These are phyloP conservation scores for Oncopodura yosiiana DNA, from an alignment of 1,140 invertebrate species.

Conservation along the genomic window DNA sequence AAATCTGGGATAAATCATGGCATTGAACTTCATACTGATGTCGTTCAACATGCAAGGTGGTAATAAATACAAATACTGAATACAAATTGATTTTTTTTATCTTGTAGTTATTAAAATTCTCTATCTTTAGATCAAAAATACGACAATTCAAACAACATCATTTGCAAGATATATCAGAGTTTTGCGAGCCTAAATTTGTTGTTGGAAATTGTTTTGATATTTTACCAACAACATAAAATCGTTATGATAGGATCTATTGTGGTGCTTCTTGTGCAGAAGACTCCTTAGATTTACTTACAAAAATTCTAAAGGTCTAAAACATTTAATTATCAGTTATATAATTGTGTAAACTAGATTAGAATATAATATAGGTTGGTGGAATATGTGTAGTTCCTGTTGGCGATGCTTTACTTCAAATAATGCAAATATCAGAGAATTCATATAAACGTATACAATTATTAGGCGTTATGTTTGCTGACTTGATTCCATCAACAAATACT, in stretches of 20 bases:
- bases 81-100: neutral
- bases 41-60: slow-evolving; percentile 60
- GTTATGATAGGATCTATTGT: slow-evolving; percentile 81
- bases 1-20: slow-evolving; percentile 73
- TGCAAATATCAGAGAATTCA: slow-evolving; percentile 49
- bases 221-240: slow-evolving; percentile 45
- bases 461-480: too few species aligned
- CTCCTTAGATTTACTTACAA: too few species aligned
- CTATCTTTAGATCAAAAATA: too few species aligned
- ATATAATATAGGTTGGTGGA: slow-evolving; percentile 54
- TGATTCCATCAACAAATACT: too few species aligned
- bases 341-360: slow-evolving; percentile 2
- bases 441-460: too few species aligned
- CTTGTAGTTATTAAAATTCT: too few species aligned
- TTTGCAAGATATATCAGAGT: slow-evolving; percentile 72
- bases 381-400: slow-evolving; percentile 74
- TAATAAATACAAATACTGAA: neutral
- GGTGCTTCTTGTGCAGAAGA: too few species aligned
- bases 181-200: slow-evolving; percentile 70
- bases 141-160: slow-evolving; percentile 48
- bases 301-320: too few species aligned
- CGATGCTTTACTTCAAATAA: slow-evolving; percentile 62
- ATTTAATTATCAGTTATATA: too few species aligned
- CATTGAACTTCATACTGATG: slow-evolving; percentile 64
- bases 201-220: slow-evolving; percentile 67